Evolutionary conservation across 64 coral and sea anemone species (phyloP), one percentile per base, ranked within the genome.

Genomic region (Anthopleura sola): DNA sequence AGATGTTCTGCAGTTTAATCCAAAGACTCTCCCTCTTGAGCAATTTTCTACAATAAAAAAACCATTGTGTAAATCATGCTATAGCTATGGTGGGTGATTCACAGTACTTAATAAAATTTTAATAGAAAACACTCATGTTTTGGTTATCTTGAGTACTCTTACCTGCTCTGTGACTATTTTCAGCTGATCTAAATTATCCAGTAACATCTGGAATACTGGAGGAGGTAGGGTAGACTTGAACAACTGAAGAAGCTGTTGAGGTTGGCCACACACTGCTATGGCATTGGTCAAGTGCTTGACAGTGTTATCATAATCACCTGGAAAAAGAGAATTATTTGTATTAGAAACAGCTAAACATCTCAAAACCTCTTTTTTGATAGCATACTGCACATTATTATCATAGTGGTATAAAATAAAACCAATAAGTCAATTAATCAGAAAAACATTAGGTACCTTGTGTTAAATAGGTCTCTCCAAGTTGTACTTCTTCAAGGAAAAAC

Each of bases 241-340:
- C 58, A 99, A 60, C 80, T 99, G 96, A 5, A 99, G 87, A 15
- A 99, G 90, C 26, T 99, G 96, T 53, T 99, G 96, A 36, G 96
- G 96, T 57, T 99, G 96, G 14, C 90, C 90, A 94, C 96, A 94
- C 6, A 99, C 93, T 0, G 92, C 78, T 81, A 99, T 86, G 71
- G 96, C 96, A 85, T 94, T 99, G 34, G 90, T 99, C 60, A 99
- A 86, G 58, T 99, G 96, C 57, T 90, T 92, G 14, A 99, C 90
- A 75, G 89, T 89, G 64, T 54, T 76, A 15, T 99, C 90, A 29
- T 81, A 89, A 56, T 99, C 92, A 60, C 96, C 96, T 99, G 76
- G 0, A 82, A 51, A 46, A 75, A 85, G 2, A 17, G 24, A 58
- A 78, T 20, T 2, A 17, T 14, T 39, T 68, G 0, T 10, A 68